Base-by-base conservation (phyloP, 2,797 vertebrate species). In the Eptatretus atami region DNA sequence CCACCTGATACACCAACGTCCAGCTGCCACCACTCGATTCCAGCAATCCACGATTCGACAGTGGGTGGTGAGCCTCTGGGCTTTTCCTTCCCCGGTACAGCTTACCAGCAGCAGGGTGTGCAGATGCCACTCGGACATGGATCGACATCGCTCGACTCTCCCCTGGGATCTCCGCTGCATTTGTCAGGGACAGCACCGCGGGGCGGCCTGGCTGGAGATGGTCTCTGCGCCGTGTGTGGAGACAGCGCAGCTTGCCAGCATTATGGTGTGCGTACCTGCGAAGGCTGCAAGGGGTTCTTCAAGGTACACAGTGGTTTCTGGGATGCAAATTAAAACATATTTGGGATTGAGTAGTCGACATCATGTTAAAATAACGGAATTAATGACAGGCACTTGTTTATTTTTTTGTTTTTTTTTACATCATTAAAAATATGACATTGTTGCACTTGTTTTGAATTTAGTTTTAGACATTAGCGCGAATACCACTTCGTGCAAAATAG, bases 231-330 rank as follows among this genome's bases (percentile, higher is more conserved):
- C 0, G 90, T 95, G 63, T 94, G 86, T 52, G 87, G 87, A 24
- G 90, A 94, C 75, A 94, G 82, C 1, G 90, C 90, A 1, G 86
- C 90, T 1, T 95, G 87, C 70, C 87, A 96, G 74, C 90, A 95
- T 73, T 94, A 93, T 1, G 90, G 87, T 0, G 87, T 94, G 64
- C 86, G 87, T 63, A 95, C 78, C 53, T 86, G 82, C 61, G 86
- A 92, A 71, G 86, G 86, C 64, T 92, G 86, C 74, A 92, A 92
- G 69, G 86, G 86, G 63, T 81, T 81, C 67, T 75, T 76, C 69
- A 83, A 92, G 84, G 86, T 92, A 74, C 66, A 53, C 19, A 12
- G 2, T 44, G 6, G 31, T 44, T 44, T 44, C 31, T 44, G 31
- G 31, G 31, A 8, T 44, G 6, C 31, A 44, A 44, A 44, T 44